These are phyloP conservation scores for Cercopithecus mona DNA, from an alignment of 2,113 vertebrate species.

Conservation along the genomic window DNA sequence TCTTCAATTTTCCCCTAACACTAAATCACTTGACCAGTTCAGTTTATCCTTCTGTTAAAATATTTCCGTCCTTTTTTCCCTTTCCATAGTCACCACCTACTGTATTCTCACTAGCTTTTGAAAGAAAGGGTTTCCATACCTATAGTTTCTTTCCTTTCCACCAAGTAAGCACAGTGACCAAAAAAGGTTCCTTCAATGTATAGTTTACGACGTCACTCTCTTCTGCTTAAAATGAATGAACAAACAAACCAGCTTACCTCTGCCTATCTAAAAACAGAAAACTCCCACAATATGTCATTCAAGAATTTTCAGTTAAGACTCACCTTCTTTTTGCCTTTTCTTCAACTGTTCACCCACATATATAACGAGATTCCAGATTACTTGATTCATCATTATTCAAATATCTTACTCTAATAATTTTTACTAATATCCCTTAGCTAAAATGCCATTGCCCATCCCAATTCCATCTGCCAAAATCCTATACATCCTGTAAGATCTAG, in stretches of 20 bases:
- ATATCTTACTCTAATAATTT: not conserved
- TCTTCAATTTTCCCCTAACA: not conserved
- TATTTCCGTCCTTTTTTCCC: not conserved
- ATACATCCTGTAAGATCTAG: not conserved
- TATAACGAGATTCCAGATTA: not conserved
- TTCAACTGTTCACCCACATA: not conserved
- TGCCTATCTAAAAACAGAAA: not conserved
- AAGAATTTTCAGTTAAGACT: constrained; percentile 9
- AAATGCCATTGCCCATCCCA: not conserved
- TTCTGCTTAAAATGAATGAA: constrained; percentile 26
- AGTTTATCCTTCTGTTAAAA: not conserved
- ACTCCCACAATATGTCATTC: not conserved
- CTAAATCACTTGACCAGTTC: not conserved
- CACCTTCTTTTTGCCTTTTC: not conserved
- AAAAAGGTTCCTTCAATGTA: not conserved
- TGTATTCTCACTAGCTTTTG: not conserved
- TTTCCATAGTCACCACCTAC: not conserved
- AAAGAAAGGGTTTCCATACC: not conserved
- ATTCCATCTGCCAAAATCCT: not conserved
- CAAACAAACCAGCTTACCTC: not conserved
- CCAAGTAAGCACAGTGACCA: not conserved
- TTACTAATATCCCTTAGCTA: not conserved
- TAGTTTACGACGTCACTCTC: not conserved
- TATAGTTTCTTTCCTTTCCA: not conserved
- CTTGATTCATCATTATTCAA: not conserved